Evolutionary conservation across 2,797 vertebrate species (phyloP), one percentile per base, ranked within the genome.

Genomic region (Heterohyrax brucei): DNA sequence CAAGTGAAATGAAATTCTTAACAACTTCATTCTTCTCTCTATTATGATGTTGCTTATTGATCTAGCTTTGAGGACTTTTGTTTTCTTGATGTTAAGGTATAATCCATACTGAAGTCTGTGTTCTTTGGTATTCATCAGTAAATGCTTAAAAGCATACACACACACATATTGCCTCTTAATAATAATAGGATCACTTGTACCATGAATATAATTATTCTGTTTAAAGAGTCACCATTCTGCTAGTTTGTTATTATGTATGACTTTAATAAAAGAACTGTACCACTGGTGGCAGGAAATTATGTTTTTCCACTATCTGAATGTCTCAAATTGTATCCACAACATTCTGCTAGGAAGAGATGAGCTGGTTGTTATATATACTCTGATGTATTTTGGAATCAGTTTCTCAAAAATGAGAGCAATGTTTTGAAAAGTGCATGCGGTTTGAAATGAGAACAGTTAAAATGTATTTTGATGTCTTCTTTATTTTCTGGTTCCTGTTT

Each of bases 401-500:
- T 89, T 87, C 73, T 94, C 28, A 89, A n/a, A 97, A 91, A 90
- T 10, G 26, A 90, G 10, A 86, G 21, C 10, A 87, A 75, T 82
- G 85, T 91, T 95, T 97, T 86, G 62, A 85, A 96, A 97, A 89
- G 44, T 22, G 39, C 26, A 84, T 66, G n/a, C 6, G 91, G 61
- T 78, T 96, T 93, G 94, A 50, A 95, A 93, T 81, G 80, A 50
- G 61, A 95, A 93, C 62, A 95, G 94, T 89, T 94, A 92, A 81
- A 87, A 94, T 81, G 53, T 13, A 95, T 91, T 94, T 94, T 76
- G 7, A n/a, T 87, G 26, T 6, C 28, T 94, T 48, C 30, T 89
- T 96, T 96, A 92, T 87, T 97, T 89, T 93, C 56, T 92, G 33
- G n/a, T 89, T 93, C 80, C 50, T 95, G 44, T 91, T 84, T 86